Percentiles rank a stretch among this genome's conserved stretches.
Conservation (phyloP, 1,140 invertebrate genomes). For the Ganaspis sp. region DNA sequence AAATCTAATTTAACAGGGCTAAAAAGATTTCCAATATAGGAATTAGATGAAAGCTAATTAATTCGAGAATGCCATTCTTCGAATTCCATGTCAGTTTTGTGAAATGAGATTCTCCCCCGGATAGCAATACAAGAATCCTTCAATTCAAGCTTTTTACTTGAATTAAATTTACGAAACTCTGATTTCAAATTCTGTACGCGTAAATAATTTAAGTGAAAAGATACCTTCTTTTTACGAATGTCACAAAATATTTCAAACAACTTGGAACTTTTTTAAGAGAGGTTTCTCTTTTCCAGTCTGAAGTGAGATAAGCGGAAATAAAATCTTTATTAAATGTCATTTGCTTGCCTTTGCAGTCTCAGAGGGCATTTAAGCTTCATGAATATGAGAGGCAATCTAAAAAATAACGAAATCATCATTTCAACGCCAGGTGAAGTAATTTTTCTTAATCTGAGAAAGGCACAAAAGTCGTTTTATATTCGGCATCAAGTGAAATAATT, state of each 20-base stretch:
- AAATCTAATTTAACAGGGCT: background rate
- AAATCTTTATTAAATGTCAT: constrained; percentile 8
- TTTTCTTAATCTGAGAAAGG: background rate
- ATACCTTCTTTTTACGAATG: background rate
- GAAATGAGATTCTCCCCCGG: background rate
- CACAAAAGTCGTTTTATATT: background rate
- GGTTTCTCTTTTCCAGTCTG: background rate
- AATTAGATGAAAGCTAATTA: background rate
- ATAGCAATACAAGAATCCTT: background rate
- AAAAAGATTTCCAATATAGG: too few species aligned
- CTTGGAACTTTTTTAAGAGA: background rate
- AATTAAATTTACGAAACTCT: background rate
- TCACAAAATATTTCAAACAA: background rate
- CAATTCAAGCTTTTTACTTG: background rate
- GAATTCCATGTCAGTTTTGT: background rate
- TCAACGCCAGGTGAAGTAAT: background rate
- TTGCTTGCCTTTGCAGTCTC: background rate
- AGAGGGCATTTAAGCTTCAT: background rate
- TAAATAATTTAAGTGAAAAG: background rate
- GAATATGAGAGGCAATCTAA: constrained; percentile 20
- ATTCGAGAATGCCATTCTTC: background rate
- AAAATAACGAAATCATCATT: background rate
- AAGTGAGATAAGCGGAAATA: constrained; percentile 21
- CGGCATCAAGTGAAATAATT: background rate
- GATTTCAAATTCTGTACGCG: background rate